phyloP scores from a whole-genome alignment of 2,888 invertebrate species.

The Drosophila cognata region DNA sequence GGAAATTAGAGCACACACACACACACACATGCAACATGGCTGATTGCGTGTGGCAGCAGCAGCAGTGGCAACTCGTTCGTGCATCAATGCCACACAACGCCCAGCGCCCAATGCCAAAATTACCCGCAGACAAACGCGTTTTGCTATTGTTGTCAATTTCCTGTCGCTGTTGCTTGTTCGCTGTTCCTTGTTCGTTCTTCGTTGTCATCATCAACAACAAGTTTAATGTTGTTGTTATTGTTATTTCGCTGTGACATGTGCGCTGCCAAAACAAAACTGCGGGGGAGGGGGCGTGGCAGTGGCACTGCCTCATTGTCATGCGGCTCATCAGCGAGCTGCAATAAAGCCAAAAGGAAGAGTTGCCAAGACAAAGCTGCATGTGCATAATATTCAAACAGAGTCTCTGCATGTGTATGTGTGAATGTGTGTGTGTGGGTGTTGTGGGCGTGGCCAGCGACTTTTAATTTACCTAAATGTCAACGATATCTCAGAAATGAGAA shows the following conservation, averaged over 20 bases:
- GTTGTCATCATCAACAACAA: constrained; percentile 6
- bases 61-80: constrained; percentile 57
- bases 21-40: constrained; percentile 41
- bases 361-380: constrained; percentile 45
- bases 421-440: not conserved
- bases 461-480: constrained; percentile 6
- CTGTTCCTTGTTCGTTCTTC: constrained; percentile 4
- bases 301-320: constrained; percentile 56
- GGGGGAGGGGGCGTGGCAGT: constrained; percentile 47
- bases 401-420: not conserved
- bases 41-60: constrained; percentile 54
- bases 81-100: constrained; percentile 53
- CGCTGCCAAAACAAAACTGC: constrained; percentile 36
- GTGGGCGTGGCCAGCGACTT: constrained; percentile 31
- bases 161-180: constrained; percentile 46
- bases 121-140: constrained; percentile 68
- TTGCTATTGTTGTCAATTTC: constrained; percentile 71
- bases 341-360: constrained; percentile 39
- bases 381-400: constrained; percentile 8
- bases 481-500: not conserved
- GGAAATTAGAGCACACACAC: constrained; percentile 36
- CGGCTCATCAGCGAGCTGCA: constrained; percentile 60
- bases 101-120: constrained; percentile 63
- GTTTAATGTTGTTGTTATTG: constrained; percentile 12
- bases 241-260: constrained; percentile 25